Percentiles rank a stretch among this genome's conserved stretches.
phyloP scores from a whole-genome alignment of 2,113 vertebrate species.

The Hepsetus odoe region DNA sequence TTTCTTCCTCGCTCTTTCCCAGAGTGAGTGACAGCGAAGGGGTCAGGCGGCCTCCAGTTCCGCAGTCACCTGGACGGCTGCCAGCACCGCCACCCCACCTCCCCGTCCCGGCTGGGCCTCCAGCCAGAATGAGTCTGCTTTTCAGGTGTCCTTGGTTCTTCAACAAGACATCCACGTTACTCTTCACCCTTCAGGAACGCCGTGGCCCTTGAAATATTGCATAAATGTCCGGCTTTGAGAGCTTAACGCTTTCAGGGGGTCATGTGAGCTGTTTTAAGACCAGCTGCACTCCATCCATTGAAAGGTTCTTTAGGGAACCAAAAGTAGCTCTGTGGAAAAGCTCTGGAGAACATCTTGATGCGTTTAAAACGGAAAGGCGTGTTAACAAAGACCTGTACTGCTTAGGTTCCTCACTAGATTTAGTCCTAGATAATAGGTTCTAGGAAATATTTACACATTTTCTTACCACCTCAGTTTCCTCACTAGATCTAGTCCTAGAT shows the following conservation, averaged over 20 bases:
- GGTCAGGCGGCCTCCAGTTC: conserved; percentile 55
- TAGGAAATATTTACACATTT: no score
- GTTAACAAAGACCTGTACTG: no score
- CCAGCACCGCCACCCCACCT: conserved; percentile 50
- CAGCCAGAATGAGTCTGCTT: conserved; percentile 50
- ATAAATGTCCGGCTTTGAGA: conserved; percentile 6
- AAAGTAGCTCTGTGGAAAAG: background rate
- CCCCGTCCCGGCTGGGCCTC: conserved; percentile 5
- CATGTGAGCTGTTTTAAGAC: background rate
- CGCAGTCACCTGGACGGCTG: conserved; percentile 57
- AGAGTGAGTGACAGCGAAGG: conserved; percentile 49
- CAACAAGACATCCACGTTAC: conserved; percentile 27
- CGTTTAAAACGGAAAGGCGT: no score
- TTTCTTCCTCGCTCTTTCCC: conserved; percentile 51
- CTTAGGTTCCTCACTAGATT: no score
- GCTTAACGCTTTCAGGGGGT: background rate
- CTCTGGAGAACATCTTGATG: background rate
- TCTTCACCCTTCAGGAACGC: conserved; percentile 34
- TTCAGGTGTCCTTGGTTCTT: conserved; percentile 55
- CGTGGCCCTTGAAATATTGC: background rate
- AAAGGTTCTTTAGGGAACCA: background rate
- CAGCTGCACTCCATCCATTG: background rate
- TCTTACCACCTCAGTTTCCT: no score
- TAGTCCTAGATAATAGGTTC: no score
- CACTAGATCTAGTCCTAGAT: no score